Evolutionary conservation across 1,140 invertebrate genomes (phyloP), one percentile per base, ranked within the genome.

Genomic region (Schlechtendalia chinensis): DNA sequence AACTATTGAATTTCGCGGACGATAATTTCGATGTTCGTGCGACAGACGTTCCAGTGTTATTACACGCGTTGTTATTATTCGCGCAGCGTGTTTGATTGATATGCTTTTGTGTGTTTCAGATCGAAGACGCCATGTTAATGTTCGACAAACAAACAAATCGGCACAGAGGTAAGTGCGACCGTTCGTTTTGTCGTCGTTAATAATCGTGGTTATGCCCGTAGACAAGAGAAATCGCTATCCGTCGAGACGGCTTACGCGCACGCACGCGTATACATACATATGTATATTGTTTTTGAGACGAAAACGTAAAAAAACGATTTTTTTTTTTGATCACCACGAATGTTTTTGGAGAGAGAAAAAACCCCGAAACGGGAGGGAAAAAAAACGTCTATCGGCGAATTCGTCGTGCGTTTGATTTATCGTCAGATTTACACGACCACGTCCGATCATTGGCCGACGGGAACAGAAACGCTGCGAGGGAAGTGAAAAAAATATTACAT

Each of bases 81-180:
- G n/a, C n/a, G n/a, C n/a, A n/a, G n/a, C n/a, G n/a, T 77, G 19
- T 32, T 80, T 77, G 16, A 59, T 39, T 50, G 39, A n/a, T 47
- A 39, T 1, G 5, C 39, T 29, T 69, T 81, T 86, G 86, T 87
- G 86, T 87, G 86, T 95, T 96, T 81, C 92, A 99, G 97, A 98
- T 99, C 87, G 97, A 99, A 89, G 98, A 99, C 87, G 97, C 96
- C 82, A 98, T 99, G 97, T 91, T 99, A 85, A 99, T 99, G 98
- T 99, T 98, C 88, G 98, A 99, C 89, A 99, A 99, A 91, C 96
- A 98, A 87, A 99, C 98, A 84, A 98, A 98, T 90, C 93, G 98
- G 89, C 98, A 99, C 90, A 94, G 97, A 96, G 97, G 97, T 99
- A 89, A 95, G 94, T 90, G 71, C 14, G n/a, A 22, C 22, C 19